Conservation (phyloP, 2,888 invertebrate genomes). For the Agonopterix alstromeriana region DNA sequence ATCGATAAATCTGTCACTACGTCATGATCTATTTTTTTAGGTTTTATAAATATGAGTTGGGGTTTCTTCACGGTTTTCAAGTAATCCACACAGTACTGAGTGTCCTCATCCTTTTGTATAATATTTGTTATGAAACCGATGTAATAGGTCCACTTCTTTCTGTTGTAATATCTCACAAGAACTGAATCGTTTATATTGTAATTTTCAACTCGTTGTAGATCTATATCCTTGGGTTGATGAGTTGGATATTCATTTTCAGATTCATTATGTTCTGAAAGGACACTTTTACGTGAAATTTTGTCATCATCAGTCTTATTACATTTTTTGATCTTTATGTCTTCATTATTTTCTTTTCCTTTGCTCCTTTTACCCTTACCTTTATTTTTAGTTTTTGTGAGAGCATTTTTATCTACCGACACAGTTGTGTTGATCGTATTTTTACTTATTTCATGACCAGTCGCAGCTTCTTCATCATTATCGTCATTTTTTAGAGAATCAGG, state of each 20-base stretch:
- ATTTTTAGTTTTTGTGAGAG: background rate
- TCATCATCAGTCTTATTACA: too few species aligned
- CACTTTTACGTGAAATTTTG: too few species aligned
- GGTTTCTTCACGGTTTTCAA: constrained; percentile 1
- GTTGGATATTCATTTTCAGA: too few species aligned
- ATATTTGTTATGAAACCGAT: constrained; percentile 1
- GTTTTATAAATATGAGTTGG: background rate
- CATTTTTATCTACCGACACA: too few species aligned
- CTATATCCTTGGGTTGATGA: too few species aligned
- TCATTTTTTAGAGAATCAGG: too few species aligned
- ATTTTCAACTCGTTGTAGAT: background rate
- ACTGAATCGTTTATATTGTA: background rate
- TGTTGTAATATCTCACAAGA: constrained; percentile 1
- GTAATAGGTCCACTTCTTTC: constrained; percentile 2
- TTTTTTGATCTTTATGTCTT: too few species aligned
- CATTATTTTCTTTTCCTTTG: background rate
- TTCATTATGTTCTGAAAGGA: too few species aligned
- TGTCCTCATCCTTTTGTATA: background rate
- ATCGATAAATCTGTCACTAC: background rate
- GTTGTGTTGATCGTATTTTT: too few species aligned
- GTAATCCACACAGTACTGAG: background rate
- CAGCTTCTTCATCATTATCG: too few species aligned
- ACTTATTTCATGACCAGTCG: too few species aligned
- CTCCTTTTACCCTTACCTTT: background rate
- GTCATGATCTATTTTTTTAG: background rate